phyloP scores from a whole-genome alignment of 2,113 vertebrate species.

The Tachysurus fulvidraco region DNA sequence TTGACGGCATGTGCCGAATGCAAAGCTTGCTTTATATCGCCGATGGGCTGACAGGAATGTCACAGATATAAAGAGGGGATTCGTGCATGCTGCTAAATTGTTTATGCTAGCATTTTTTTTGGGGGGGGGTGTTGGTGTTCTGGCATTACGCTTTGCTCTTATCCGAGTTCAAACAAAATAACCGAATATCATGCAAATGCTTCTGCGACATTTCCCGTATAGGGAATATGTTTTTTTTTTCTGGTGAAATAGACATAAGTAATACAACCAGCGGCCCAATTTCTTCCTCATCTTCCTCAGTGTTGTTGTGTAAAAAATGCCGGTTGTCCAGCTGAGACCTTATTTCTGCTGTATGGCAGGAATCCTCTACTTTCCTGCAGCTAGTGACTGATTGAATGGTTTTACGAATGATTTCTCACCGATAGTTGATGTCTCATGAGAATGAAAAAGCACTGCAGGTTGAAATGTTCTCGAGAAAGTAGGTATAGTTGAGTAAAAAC shows the following conservation, averaged over 20 bases:
- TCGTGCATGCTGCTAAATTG: constrained; percentile 37
- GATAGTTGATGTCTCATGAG: constrained; percentile 37
- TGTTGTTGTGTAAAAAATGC: constrained; percentile 34
- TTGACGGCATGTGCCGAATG: constrained; percentile 35
- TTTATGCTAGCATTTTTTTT: constrained; percentile 38
- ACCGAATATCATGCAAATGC: constrained; percentile 16
- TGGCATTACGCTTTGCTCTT: constrained; percentile 7
- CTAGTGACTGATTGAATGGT: constrained; percentile 48
- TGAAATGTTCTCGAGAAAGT: constrained; percentile 16
- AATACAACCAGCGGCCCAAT: constrained; percentile 4
- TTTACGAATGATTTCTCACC: constrained; percentile 53
- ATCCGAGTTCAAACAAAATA: constrained; percentile 14
- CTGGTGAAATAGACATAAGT: background rate
- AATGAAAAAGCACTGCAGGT: background rate
- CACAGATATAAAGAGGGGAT: constrained; percentile 49
- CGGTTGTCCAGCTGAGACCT: constrained; percentile 53
- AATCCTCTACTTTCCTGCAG: constrained; percentile 42
- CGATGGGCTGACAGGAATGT: constrained; percentile 48
- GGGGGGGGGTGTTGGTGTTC: background rate
- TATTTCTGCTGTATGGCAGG: constrained; percentile 52
- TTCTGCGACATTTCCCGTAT: background rate
- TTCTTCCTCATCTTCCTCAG: background rate
- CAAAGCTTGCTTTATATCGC: constrained; percentile 38
- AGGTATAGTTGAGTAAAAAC: background rate
- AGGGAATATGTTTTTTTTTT: background rate